phyloP scores from a whole-genome alignment of 1,140 invertebrate species.

The Druon quercuslanigerum region DNA sequence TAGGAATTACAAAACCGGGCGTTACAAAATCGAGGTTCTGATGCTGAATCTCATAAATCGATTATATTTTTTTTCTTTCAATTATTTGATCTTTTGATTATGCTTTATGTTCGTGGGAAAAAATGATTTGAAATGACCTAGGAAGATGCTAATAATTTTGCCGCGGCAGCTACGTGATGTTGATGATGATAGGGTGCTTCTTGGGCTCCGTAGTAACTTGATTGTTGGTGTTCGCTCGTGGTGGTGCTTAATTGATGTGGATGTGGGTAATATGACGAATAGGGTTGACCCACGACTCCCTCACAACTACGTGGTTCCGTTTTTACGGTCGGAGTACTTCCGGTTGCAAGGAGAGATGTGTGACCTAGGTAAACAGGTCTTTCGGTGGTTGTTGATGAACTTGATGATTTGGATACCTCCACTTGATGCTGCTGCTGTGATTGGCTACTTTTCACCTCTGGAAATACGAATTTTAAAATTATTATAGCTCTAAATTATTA shows the following conservation, averaged over 20 bases:
- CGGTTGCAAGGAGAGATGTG: slow-evolving; percentile 66
- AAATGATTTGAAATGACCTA: slow-evolving; percentile 66
- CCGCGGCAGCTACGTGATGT: slow-evolving; percentile 86
- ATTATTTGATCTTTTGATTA: no score
- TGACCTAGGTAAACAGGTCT: slow-evolving; percentile 72
- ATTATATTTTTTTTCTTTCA: no score
- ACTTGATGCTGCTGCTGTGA: slow-evolving; percentile 66
- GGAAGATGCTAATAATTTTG: slow-evolving; percentile 87
- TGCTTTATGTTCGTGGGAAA: background rate
- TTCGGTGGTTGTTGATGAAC: slow-evolving; percentile 59
- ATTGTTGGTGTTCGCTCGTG: slow-evolving; percentile 69
- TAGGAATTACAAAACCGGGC: no score
- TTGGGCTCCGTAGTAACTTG: slow-evolving; percentile 67
- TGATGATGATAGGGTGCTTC: slow-evolving; percentile 83
- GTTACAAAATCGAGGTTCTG: no score
- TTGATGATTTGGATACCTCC: slow-evolving; percentile 62
- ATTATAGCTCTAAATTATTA: background rate
- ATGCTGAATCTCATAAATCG: no score
- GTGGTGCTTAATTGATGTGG: slow-evolving; percentile 69
- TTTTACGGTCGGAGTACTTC: slow-evolving; percentile 69
- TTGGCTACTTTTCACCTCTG: slow-evolving; percentile 64
- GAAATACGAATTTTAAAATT: slow-evolving; percentile 4
- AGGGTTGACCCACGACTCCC: slow-evolving; percentile 68
- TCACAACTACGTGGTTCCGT: slow-evolving; percentile 73
- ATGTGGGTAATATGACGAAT: slow-evolving; percentile 72